phyloP scores from a whole-genome alignment of 2,888 invertebrate genomes.

The Quadroppia sp. region DNA sequence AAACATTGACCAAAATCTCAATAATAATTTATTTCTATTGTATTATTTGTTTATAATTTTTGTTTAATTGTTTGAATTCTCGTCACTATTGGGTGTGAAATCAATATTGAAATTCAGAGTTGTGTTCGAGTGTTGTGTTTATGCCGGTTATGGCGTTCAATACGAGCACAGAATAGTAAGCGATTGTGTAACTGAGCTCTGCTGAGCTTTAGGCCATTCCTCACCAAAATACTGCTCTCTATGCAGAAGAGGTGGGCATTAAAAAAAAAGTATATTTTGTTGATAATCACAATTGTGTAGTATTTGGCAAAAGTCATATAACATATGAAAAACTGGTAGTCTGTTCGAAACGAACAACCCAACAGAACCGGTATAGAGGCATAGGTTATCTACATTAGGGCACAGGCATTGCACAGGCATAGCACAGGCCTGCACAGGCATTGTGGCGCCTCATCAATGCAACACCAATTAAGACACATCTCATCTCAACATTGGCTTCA shows the following conservation, averaged over 20 bases:
- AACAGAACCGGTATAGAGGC: neutral
- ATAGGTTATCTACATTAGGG: constrained; percentile 2
- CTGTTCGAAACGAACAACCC: neutral
- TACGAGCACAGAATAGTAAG: neutral
- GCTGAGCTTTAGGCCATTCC: neutral
- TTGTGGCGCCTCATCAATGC: constrained; percentile 16
- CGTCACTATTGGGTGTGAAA: too few relatives aligned
- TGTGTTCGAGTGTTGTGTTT: neutral
- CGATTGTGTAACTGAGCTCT: constrained; percentile 5
- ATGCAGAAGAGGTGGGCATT: neutral
- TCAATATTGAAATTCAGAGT: too few relatives aligned
- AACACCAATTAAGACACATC: constrained; percentile 15
- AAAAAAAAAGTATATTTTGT: constrained; percentile 8
- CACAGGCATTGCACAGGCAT: too few relatives aligned
- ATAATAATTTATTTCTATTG: too few relatives aligned
- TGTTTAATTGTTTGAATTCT: too few relatives aligned
- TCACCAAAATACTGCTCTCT: neutral
- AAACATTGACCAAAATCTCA: too few relatives aligned
- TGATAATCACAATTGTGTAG: neutral
- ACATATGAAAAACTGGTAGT: constrained; percentile 4
- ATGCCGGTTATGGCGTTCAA: neutral
- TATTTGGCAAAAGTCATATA: neutral
- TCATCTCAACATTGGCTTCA: constrained; percentile 4
- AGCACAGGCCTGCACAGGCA: too few relatives aligned
- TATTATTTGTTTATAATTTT: too few relatives aligned